Evolutionary conservation across 2,888 invertebrate genomes (phyloP), one percentile per base, ranked within the genome.

Genomic region (Drosophila testacea): DNA sequence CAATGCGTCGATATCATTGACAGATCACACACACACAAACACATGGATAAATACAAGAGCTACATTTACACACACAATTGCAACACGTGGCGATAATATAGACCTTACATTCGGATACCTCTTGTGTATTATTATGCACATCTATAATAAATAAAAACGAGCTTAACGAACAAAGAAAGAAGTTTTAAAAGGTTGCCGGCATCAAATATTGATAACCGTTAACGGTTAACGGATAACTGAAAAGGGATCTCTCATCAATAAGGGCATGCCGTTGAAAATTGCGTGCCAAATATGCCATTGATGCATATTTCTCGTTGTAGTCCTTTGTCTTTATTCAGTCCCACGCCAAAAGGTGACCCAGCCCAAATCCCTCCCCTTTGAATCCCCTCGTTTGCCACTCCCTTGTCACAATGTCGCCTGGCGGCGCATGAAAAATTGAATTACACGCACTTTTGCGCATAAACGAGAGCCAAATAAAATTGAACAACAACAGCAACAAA

Each of bases 401-500:
- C 16, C 13, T 22, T 42, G 51, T 30, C 51, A 22, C 41, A 42
- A 28, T 46, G 64, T 64, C 51, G 64, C 42, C 60, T 67, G 76
- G 60, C 77, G 66, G 69, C 72, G 89, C 84, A 83, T 85, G 81
- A 86, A 83, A 85, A 85, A 85, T 85, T 90, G 84, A 90, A 90
- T 85, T 85, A 90, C 81, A 90, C 84, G 89, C 90, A 90, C 89
- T 88, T 82, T 88, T 88, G 83, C 85, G 83, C 85, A 81, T 81
- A 87, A 83, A 83, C 89, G 82, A 59, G 71, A 80, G 48, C 56
- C 54, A 57, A 88, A 70, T 63, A 62, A 74, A 85, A 79, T 70
- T 69, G 63, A 68, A 65, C 60, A 67, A 56, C 56, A 28, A 10
- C 34, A 30, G 32, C 16, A 61, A 36, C 30, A 55, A 44, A 44